Evolutionary conservation across 2,113 vertebrate genomes (phyloP), one percentile per base, ranked within the genome.

Genomic region (Eudyptes chrysolophus): DNA sequence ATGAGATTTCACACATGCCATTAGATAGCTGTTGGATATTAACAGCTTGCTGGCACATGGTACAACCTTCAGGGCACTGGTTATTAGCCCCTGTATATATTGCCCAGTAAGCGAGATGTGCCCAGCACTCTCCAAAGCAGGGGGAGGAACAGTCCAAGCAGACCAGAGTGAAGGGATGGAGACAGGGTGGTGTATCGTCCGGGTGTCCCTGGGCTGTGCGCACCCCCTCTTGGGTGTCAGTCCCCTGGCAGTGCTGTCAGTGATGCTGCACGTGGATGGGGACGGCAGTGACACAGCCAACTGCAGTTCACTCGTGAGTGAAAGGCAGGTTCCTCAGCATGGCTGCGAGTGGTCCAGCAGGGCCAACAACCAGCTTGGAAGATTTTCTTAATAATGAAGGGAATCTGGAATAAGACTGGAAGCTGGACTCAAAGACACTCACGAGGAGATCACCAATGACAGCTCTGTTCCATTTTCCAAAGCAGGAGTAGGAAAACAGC

Each of bases 121-220:
- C 57, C 68, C 40, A 48, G 54, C 1, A 0, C 44, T 24, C 40
- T 30, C 46, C 64, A 80, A 24, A 90, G 57, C 42, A 65, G 13
- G 11, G 34, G 32, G 54, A 71, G 27, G 38, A 82, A 46, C 32
- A 21, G 26, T 6, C 51, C 38, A 19, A 52, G 36, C 34, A 65
- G 54, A 68, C 11, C 44, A 68, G 29, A 49, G 8, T 2, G 27
- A 68, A 62, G 36, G 48, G 34, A 38, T 26, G 42, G 55, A 58
- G 51, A 49, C 20, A 44, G n/a, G 1, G 26, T 7, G 9, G 26
- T 24, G 8, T 13, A 24, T 7, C 2, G 1, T 5, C 38, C 3
- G 1, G 30, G 38, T 42, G 55, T 18, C 62, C 13, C 57, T 5
- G n/a, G 36, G 69, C 32, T 71, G 52, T 24, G 60, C 54, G 68